Evolutionary conservation across 1,140 invertebrate genomes (phyloP).

Genomic region (Helicoverpa armigera): DNA sequence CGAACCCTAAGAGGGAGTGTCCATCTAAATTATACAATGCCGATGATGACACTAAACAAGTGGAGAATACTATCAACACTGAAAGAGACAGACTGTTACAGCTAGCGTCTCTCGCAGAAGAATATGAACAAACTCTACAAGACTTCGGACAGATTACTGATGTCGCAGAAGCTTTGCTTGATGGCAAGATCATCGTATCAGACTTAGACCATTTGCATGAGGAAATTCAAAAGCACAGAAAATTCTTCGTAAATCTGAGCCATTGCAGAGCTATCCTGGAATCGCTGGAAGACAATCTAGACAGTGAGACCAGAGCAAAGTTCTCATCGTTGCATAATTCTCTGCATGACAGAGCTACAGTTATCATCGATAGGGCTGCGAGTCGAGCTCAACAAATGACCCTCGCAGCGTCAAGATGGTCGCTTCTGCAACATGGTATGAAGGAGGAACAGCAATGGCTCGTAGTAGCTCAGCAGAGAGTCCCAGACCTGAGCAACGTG

Average conservation of each 20-base stretch:
- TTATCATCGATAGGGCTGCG: slow-evolving; percentile 92
- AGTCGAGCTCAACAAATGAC: slow-evolving; percentile 93
- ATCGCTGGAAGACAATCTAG: slow-evolving; percentile 93
- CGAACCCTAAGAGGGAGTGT: slow-evolving; percentile 85
- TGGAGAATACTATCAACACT: slow-evolving; percentile 89
- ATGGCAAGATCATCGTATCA: slow-evolving; percentile 91
- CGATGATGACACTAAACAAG: slow-evolving; percentile 89
- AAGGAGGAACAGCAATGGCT: slow-evolving; percentile 94
- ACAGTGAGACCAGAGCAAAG: slow-evolving; percentile 91
- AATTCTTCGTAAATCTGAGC: slow-evolving; percentile 95
- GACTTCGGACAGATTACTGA: slow-evolving; percentile 95
- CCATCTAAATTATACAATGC: slow-evolving; percentile 89
- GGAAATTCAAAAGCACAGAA: slow-evolving; percentile 95
- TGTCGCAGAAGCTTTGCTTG: slow-evolving; percentile 92
- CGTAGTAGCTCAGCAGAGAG: slow-evolving; percentile 92
- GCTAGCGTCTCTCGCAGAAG: slow-evolving; percentile 91
- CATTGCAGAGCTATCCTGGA: slow-evolving; percentile 94
- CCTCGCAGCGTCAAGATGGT: slow-evolving; percentile 93
- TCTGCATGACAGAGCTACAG: slow-evolving; percentile 91
- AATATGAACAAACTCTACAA: slow-evolving; percentile 94
- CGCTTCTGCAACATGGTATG: slow-evolving; percentile 92
- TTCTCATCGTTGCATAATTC: slow-evolving; percentile 92
- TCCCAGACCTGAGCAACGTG: slow-evolving; percentile 92
- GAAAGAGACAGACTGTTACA: slow-evolving; percentile 92
- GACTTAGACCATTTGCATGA: slow-evolving; percentile 93